These are phyloP conservation scores for Pterobdella sp. DNA, from an alignment of 2,888 invertebrate genomes.

Conservation along the genomic window DNA sequence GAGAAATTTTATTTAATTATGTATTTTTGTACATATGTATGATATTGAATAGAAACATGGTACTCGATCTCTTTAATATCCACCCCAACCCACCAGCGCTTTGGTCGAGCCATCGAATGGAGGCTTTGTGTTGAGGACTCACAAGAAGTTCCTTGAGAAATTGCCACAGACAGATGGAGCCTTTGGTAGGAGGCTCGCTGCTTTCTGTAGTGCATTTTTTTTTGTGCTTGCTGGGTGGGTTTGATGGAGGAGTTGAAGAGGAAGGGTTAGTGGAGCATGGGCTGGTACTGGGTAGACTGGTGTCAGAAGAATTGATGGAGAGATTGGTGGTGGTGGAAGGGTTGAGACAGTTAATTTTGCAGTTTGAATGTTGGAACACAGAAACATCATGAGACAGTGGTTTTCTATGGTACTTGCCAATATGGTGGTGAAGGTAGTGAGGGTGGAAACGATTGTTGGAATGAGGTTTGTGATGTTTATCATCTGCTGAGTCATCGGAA, in stretches of 20 bases:
- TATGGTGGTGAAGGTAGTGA: no score
- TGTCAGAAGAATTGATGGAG: background rate
- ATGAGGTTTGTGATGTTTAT: no score
- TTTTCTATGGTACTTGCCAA: no score
- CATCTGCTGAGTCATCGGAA: no score
- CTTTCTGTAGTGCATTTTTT: background rate
- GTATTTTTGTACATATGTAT: no score
- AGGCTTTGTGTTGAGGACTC: constrained; percentile 81
- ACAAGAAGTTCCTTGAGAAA: constrained; percentile 89
- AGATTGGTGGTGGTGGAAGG: background rate
- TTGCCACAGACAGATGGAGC: constrained; percentile 87
- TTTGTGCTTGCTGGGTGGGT: background rate
- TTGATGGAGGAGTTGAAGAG: background rate
- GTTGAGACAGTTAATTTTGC: background rate
- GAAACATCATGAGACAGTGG: no score
- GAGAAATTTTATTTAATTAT: constrained; percentile 7
- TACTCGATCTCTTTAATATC: background rate
- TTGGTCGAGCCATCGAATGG: constrained; percentile 93
- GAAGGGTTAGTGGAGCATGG: background rate
- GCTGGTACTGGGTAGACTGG: background rate
- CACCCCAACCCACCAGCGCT: constrained; percentile 61
- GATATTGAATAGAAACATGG: no score
- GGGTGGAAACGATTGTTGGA: background rate
- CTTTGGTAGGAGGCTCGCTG: background rate
- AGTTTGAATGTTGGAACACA: background rate